Conservation (phyloP, 1,140 invertebrate species). For the Diabrotica virgifera region DNA sequence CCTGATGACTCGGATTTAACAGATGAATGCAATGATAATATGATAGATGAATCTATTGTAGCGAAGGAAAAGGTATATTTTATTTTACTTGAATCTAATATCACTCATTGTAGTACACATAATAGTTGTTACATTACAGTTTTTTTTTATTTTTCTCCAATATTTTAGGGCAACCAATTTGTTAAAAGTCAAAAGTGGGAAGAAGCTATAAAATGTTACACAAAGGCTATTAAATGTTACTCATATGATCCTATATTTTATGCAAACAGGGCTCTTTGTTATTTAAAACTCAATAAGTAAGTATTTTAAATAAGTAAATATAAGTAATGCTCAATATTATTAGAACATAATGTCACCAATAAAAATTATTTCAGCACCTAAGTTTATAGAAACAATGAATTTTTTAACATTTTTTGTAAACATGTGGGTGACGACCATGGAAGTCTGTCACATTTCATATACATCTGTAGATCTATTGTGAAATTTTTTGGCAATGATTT, state of each 20-base stretch:
- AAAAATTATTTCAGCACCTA: no score
- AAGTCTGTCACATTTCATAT: no score
- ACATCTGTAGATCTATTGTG: no score
- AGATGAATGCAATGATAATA: conserved; percentile 49
- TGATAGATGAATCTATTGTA: conserved; percentile 54
- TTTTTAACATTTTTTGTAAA: no score
- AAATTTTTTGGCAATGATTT: no score
- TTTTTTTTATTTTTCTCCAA: neutral
- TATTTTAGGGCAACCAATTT: conserved; percentile 73
- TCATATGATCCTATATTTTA: conserved; percentile 77
- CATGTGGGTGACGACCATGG: no score
- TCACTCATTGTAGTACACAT: no score
- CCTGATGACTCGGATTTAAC: conserved; percentile 51
- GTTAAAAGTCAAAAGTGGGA: conserved; percentile 76
- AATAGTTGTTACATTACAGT: neutral
- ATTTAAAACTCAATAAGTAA: conserved; percentile 81
- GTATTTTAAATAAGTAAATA: conserved; percentile 32
- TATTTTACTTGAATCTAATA: conserved; percentile 21
- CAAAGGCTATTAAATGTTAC: conserved; percentile 71
- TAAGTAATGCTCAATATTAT: no score
- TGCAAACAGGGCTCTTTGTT: conserved; percentile 85
- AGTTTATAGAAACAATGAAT: no score
- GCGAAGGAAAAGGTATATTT: conserved; percentile 60
- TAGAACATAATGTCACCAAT: no score
- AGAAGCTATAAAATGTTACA: conserved; percentile 78